phyloP scores from a whole-genome alignment of 2,888 invertebrate genomes.

The Brachyptera risi region DNA sequence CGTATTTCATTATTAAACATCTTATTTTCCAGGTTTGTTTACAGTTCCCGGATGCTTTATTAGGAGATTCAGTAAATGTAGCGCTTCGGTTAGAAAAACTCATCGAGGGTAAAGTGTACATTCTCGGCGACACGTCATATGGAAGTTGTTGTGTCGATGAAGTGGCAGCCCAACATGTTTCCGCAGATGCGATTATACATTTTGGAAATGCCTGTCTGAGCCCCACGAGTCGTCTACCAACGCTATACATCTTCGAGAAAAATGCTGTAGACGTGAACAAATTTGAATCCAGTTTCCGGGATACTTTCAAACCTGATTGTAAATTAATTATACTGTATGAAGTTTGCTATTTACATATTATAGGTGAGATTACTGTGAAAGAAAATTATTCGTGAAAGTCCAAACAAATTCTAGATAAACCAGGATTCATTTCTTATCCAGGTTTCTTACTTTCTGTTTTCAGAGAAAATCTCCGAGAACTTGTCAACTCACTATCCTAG shows the following conservation, averaged over 20 bases:
- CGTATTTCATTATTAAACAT: slow-evolving; percentile 4
- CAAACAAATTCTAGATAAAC: neutral
- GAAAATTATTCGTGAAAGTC: neutral
- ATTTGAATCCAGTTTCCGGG: slow-evolving; percentile 17
- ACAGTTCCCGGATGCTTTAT: slow-evolving; percentile 84
- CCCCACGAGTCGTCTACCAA: slow-evolving; percentile 66
- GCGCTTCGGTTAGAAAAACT: slow-evolving; percentile 50
- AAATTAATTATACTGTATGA: slow-evolving; percentile 44
- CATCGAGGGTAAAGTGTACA: slow-evolving; percentile 62
- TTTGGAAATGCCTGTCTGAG: slow-evolving; percentile 89
- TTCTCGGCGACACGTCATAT: slow-evolving; percentile 88
- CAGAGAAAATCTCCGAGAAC: slow-evolving; percentile 38
- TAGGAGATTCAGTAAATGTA: slow-evolving; percentile 64
- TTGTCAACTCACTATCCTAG: slow-evolving; percentile 32
- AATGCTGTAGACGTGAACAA: slow-evolving; percentile 51
- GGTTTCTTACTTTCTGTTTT: neutral
- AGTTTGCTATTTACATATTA: slow-evolving; percentile 34
- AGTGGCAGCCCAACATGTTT: slow-evolving; percentile 83
- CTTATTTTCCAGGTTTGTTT: slow-evolving; percentile 66
- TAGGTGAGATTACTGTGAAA: slow-evolving; percentile 26
- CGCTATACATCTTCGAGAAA: slow-evolving; percentile 68
- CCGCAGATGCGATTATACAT: slow-evolving; percentile 82
- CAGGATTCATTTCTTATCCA: neutral
- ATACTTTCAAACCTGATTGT: neutral
- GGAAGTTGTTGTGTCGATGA: slow-evolving; percentile 91